phyloP scores from a whole-genome alignment of 2,113 vertebrate genomes.

The Siniperca chuatsi region DNA sequence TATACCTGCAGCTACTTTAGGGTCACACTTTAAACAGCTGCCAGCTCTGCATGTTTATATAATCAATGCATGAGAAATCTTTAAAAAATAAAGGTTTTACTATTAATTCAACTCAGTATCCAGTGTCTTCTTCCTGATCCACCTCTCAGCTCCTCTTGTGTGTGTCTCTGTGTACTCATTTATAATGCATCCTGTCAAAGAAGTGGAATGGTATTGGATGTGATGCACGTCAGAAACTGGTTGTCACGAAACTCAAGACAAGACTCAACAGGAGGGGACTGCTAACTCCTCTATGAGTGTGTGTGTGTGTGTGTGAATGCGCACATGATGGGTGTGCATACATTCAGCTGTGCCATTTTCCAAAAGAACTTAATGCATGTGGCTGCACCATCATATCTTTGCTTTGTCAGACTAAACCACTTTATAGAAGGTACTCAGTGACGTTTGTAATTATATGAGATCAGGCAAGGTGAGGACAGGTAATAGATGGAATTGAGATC shows the following conservation, averaged over 20 bases:
- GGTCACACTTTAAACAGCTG: slow-evolving; percentile 29
- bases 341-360: slow-evolving; percentile 19
- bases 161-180: slow-evolving; percentile 70
- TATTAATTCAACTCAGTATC: neutral
- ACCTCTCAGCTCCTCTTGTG: neutral
- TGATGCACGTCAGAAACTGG: slow-evolving; percentile 77
- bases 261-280: slow-evolving; percentile 67
- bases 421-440: slow-evolving; percentile 14
- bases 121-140: neutral
- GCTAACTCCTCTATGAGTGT: slow-evolving; percentile 26
- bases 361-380: slow-evolving; percentile 27
- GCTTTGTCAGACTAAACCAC: slow-evolving; percentile 44
- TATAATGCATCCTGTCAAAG: slow-evolving; percentile 79
- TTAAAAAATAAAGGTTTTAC: slow-evolving; percentile 6
- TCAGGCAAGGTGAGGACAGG: slow-evolving; percentile 33
- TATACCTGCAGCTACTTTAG: slow-evolving; percentile 46
- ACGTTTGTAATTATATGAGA: slow-evolving; percentile 52
- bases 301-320: neutral
- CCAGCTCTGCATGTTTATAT: slow-evolving; percentile 37
- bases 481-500: slow-evolving; percentile 43
- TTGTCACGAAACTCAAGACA: slow-evolving; percentile 67
- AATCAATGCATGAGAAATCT: slow-evolving; percentile 10
- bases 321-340: neutral
- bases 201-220: slow-evolving; percentile 79
- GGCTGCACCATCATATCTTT: slow-evolving; percentile 20